Percentiles rank a stretch among this genome's conserved stretches.
Conservation (phyloP, 2,113 vertebrate genomes). For the Clarias macrocephalus region DNA sequence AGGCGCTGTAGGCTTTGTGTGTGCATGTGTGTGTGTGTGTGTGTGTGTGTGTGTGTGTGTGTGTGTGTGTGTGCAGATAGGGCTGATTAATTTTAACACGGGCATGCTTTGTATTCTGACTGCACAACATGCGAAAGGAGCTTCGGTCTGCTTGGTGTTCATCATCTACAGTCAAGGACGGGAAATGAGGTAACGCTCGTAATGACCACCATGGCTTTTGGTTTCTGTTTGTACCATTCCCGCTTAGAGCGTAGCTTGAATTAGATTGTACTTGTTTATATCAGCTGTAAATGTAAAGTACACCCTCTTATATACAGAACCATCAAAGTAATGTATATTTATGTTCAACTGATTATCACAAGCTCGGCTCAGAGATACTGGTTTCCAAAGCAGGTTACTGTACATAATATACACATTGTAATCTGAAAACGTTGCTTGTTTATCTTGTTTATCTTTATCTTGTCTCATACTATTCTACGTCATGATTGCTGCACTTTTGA, state of each 20-base stretch:
- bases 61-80: conserved; percentile 19
- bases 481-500: neutral
- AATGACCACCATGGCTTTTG: neutral
- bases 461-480: neutral
- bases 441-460: neutral
- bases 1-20: conserved; percentile 7
- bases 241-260: no score
- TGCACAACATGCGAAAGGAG: conserved; percentile 10
- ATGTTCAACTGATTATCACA: neutral
- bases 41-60: no score
- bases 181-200: neutral
- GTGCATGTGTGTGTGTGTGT: no score
- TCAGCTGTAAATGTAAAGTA: neutral
- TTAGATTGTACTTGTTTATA: neutral
- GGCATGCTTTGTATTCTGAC: conserved; percentile 27
- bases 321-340: neutral
- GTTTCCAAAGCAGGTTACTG: neutral
- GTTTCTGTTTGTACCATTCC: neutral
- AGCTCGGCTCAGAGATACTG: neutral
- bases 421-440: neutral
- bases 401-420: neutral
- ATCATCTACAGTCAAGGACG: neutral
- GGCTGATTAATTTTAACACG: conserved; percentile 34
- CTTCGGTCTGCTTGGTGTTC: neutral
- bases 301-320: neutral